Conservation (phyloP, 2,797 vertebrate genomes). For the Oreonectes daqikongensis region DNA sequence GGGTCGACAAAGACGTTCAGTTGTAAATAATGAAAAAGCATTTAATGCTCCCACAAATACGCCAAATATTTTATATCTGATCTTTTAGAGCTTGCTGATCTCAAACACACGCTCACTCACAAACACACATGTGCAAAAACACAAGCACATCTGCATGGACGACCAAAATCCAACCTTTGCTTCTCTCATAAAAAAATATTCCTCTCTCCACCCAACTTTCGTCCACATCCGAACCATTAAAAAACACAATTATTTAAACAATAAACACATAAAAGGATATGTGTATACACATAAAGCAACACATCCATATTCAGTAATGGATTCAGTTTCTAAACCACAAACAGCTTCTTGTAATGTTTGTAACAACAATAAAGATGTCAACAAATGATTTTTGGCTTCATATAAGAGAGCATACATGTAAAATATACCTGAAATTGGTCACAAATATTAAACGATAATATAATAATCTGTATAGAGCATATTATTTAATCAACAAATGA, state of each 20-base stretch:
- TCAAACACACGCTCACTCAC: conserved; percentile 6
- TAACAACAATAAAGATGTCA: conserved; percentile 62
- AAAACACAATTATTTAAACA: not conserved
- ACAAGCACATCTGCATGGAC: conserved; percentile 6
- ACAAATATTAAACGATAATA: conserved; percentile 50
- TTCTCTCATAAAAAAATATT: conserved; percentile 32
- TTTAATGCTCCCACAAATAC: conserved; percentile 60
- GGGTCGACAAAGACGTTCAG: conserved; percentile 12
- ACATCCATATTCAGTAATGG: conserved; percentile 8
- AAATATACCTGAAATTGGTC: conserved; percentile 75
- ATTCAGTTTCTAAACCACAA: conserved; percentile 26
- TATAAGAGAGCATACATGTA: conserved; percentile 69
- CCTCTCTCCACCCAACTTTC: conserved; percentile 4
- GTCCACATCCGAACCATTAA: conserved; percentile 4
- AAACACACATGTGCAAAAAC: conserved; percentile 34
- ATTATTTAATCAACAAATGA: conserved; percentile 7
- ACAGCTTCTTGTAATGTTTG: conserved; percentile 31
- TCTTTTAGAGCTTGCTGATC: conserved; percentile 19
- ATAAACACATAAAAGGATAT: not conserved
- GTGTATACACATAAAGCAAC: not conserved
- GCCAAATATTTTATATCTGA: conserved; percentile 20
- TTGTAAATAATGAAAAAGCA: conserved; percentile 32
- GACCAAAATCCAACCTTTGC: conserved; percentile 12
- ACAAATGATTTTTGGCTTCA: conserved; percentile 73
- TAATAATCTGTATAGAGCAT: conserved; percentile 8